These are phyloP conservation scores for Strix aluco DNA, from an alignment of 2,113 vertebrate species.

Conservation along the genomic window DNA sequence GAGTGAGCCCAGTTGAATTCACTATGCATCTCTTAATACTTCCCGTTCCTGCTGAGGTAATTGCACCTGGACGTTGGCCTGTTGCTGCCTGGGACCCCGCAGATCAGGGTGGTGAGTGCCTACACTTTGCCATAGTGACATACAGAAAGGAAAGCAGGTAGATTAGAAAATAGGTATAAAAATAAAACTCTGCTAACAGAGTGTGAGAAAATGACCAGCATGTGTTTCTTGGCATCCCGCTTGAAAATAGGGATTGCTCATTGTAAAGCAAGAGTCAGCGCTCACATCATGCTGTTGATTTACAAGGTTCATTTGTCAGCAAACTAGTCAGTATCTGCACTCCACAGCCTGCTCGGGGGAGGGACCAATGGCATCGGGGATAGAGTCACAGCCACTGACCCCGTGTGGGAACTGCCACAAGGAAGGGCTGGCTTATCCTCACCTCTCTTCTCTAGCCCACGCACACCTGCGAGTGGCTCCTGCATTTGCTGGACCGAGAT, in stretches of 20 bases:
- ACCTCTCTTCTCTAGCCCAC: rapidly evolving
- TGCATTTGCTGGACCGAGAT: rapidly evolving
- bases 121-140: rapidly evolving
- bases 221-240: not conserved
- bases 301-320: not conserved
- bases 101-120: not conserved
- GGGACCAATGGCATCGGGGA: rapidly evolving
- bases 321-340: rapidly evolving
- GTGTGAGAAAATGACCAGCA: not conserved
- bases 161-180: not conserved
- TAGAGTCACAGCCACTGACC: not conserved
- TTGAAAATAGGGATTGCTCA: not conserved
- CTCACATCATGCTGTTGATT: not conserved
- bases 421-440: not conserved
- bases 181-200: not conserved
- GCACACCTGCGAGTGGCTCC: not conserved
- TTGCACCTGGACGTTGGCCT: not conserved
- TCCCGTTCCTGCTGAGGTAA: not conserved
- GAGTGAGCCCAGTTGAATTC: not conserved
- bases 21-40: not conserved
- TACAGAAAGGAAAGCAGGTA: not conserved
- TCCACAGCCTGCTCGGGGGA: rapidly evolving
- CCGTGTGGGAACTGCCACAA: rapidly evolving
- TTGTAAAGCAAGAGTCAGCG: not conserved
- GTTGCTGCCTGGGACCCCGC: not conserved